A percentile compares a stretch with the other conserved stretches of the same genome.
These are phyloP conservation scores for Auanema sp. DNA, from an alignment of 2,888 invertebrate genomes.

Conservation along the genomic window DNA sequence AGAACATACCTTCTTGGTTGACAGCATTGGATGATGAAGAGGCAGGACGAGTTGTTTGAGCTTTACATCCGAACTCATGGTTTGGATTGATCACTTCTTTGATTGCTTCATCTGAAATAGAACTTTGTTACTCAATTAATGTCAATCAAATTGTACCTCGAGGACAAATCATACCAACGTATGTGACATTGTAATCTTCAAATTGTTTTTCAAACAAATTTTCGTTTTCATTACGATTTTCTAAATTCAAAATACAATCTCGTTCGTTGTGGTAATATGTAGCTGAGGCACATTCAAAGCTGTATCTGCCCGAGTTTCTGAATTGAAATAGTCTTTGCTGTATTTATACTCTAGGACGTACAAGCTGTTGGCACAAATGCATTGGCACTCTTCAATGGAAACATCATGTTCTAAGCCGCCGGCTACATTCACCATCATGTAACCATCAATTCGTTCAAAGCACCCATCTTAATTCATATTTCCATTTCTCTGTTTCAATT, in stretches of 20 bases:
- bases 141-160: constrained; percentile 15
- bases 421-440: constrained; percentile 55
- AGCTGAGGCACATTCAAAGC: constrained; percentile 62
- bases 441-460: constrained; percentile 48
- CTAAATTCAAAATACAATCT: constrained; percentile 62
- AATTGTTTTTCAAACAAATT: constrained; percentile 34
- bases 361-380: constrained; percentile 61
- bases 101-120: not conserved
- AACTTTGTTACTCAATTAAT: not conserved
- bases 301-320: constrained; percentile 55
- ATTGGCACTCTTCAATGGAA: constrained; percentile 59
- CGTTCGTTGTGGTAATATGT: constrained; percentile 61
- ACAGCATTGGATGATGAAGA: not conserved
- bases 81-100: too few species aligned
- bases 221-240: constrained; percentile 34
- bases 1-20: constrained; percentile 1
- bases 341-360: constrained; percentile 12
- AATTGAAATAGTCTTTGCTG: constrained; percentile 13
- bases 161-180: constrained; percentile 50
- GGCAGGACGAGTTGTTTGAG: not conserved
- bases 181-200: constrained; percentile 44
- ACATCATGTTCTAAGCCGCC: constrained; percentile 61
- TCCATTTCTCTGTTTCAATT: constrained; percentile 14
- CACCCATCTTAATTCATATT: constrained; percentile 30
- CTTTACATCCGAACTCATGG: not conserved